Evolutionary conservation across 2,113 vertebrate species (phyloP).

Genomic region (Aix galericulata): DNA sequence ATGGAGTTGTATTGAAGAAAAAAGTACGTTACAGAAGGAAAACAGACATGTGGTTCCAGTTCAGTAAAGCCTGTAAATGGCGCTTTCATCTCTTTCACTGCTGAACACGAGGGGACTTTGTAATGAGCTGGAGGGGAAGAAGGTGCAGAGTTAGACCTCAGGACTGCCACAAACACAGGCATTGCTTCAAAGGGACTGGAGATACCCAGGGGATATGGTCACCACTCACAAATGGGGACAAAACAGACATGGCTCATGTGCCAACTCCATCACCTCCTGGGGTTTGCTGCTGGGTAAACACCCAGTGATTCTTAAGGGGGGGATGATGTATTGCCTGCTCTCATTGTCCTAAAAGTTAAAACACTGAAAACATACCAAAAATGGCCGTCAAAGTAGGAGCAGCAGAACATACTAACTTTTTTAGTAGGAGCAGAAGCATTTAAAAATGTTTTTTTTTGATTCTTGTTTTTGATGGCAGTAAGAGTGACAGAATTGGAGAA

Average conservation of each 20-base stretch:
- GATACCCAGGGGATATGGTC: neutral
- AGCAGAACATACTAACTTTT: too few species aligned
- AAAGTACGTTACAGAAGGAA: neutral
- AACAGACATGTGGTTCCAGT: constrained; percentile 24
- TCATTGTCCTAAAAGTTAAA: neutral
- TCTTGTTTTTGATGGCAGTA: neutral
- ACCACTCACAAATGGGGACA: rapidly evolving
- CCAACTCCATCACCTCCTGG: neutral
- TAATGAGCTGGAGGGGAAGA: neutral
- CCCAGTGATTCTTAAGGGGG: neutral
- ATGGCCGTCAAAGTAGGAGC: neutral
- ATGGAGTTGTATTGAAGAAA: constrained; percentile 4
- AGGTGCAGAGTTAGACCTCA: neutral
- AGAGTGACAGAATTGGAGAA: neutral
- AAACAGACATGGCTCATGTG: neutral
- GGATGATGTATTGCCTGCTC: too few species aligned
- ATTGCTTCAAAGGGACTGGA: neutral
- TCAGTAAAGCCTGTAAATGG: constrained; percentile 20
- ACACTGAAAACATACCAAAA: neutral
- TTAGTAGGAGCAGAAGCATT: neutral
- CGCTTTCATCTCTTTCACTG: neutral
- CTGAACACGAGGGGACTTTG: neutral
- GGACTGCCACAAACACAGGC: neutral
- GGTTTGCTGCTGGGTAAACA: neutral
- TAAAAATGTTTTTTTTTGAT: neutral